phyloP scores from a whole-genome alignment of 2,888 invertebrate genomes.

The Dasysyrphus tricinctus region DNA sequence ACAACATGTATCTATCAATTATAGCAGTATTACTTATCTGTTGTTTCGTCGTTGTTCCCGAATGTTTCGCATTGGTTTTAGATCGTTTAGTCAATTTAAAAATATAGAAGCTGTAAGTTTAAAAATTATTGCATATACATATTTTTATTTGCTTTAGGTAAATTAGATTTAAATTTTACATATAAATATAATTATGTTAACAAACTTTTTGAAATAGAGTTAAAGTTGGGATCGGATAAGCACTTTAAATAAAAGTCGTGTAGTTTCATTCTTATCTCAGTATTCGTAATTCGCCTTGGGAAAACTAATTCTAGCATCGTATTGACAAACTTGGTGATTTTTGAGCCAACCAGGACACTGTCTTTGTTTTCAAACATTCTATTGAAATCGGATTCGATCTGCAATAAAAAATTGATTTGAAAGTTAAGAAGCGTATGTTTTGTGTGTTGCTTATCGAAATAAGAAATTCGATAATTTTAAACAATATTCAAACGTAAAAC shows the following conservation, averaged over 20 bases:
- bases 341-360: not conserved
- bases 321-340: not conserved
- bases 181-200: not conserved
- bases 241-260: not conserved
- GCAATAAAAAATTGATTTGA: not conserved
- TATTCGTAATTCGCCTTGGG: not conserved
- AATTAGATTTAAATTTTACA: too few species aligned
- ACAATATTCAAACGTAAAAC: too few species aligned
- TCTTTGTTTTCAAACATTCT: not conserved
- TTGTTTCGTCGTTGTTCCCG: too few species aligned
- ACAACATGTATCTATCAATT: too few species aligned
- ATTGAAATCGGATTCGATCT: conserved; percentile 2
- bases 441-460: not conserved
- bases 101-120: too few species aligned
- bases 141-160: too few species aligned
- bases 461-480: too few species aligned
- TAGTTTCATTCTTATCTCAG: not conserved
- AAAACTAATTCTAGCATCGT: not conserved
- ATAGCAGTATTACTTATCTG: too few species aligned
- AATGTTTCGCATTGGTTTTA: too few species aligned
- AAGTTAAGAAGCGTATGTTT: not conserved
- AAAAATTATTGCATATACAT: too few species aligned
- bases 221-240: not conserved
- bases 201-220: not conserved
- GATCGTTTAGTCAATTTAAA: too few species aligned